phyloP scores from a whole-genome alignment of 2,797 vertebrate genomes.

The Sebastes taczanowskii region DNA sequence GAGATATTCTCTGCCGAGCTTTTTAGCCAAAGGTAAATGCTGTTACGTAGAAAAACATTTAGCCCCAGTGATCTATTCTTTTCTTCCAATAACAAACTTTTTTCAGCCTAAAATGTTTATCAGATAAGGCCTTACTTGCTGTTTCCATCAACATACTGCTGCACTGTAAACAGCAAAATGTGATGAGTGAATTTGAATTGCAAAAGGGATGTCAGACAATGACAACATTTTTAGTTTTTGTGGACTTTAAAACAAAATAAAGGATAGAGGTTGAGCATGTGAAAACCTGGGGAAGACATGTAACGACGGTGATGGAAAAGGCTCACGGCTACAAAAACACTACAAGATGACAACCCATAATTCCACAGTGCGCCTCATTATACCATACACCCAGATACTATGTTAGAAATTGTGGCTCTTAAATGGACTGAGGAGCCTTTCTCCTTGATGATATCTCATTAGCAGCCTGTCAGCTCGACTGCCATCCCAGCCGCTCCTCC shows the following conservation, averaged over 20 bases:
- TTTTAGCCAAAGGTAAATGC: not conserved
- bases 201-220: not conserved
- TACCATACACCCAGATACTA: conserved; percentile 9
- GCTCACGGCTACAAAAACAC: not conserved
- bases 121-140: not conserved
- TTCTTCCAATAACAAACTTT: not conserved
- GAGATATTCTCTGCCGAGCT: not conserved
- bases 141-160: not conserved
- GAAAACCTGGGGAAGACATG: not conserved
- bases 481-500: conserved; percentile 31
- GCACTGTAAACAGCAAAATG: not conserved
- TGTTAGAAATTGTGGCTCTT: conserved; percentile 27
- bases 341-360: not conserved
- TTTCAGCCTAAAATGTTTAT: not conserved
- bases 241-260: not conserved
- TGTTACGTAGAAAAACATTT: not conserved
- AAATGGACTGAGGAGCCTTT: conserved; percentile 25
- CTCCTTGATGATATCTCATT: conserved; percentile 67
- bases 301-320: not conserved
- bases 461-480: conserved; percentile 57
- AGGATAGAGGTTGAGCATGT: not conserved
- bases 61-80: not conserved
- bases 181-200: conserved; percentile 20
- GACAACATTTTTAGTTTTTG: not conserved
- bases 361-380: conserved; percentile 8